Percentiles rank a stretch among this genome's conserved stretches.
Conservation (phyloP, 2,113 vertebrate genomes). For the Sphaerodactylus townsendi region DNA sequence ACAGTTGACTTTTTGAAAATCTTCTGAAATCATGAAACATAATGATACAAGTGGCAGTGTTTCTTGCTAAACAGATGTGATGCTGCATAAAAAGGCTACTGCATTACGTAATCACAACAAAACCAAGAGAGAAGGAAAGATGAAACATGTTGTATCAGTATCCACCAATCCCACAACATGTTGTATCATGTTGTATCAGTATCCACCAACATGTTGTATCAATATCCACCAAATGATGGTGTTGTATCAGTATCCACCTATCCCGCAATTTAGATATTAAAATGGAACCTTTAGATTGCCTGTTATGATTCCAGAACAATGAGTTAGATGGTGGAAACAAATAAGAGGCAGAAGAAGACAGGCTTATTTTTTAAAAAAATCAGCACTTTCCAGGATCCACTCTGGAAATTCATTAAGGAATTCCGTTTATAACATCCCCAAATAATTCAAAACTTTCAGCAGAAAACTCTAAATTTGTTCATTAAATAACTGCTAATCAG, state of each 20-base stretch:
- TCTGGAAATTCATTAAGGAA: constrained; percentile 32
- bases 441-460: not conserved
- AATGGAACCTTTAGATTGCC: not conserved
- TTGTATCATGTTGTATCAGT: too few species aligned
- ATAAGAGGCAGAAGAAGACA: not conserved
- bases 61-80: constrained; percentile 42
- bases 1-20: constrained; percentile 57
- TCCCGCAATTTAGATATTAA: not conserved
- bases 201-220: not conserved
- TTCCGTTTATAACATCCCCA: constrained; percentile 3
- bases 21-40: constrained; percentile 57
- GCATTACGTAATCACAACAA: not conserved
- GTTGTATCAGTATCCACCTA: not conserved
- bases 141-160: not conserved
- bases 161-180: too few species aligned
- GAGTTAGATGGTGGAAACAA: not conserved
- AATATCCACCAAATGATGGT: too few species aligned
- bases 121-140: not conserved
- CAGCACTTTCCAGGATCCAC: constrained; percentile 28
- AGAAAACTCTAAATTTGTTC: constrained; percentile 37
- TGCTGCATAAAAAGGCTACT: not conserved
- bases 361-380: constrained; percentile 50
- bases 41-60: constrained; percentile 38
- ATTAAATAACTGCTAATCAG: constrained; percentile 64
- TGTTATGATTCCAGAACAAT: not conserved